Percentiles rank a stretch among this genome's conserved stretches.
These are phyloP conservation scores for Acrocephalus arundinaceus DNA, from an alignment of 2,113 vertebrate species.

Conservation along the genomic window DNA sequence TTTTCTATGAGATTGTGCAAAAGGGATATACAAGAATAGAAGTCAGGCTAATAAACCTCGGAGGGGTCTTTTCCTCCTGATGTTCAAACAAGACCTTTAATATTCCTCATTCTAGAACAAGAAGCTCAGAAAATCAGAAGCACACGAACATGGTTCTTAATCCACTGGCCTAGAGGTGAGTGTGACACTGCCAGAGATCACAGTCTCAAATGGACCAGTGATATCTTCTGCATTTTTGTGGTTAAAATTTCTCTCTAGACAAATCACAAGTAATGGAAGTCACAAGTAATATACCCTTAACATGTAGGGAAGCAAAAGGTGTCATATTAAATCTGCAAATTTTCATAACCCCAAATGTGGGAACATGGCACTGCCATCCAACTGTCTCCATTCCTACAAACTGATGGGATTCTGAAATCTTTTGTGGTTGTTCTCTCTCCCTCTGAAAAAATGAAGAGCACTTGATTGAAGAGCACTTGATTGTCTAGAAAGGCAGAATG, in stretches of 20 bases:
- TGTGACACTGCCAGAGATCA: background rate
- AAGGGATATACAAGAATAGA: background rate
- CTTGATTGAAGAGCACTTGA: background rate
- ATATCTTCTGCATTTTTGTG: background rate
- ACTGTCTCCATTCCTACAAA: fast-evolving
- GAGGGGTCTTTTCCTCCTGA: background rate
- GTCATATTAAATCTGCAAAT: background rate
- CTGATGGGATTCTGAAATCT: background rate
- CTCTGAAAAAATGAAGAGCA: background rate
- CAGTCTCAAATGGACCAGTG: background rate
- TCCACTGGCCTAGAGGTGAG: background rate
- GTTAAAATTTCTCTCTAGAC: background rate
- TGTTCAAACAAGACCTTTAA: background rate
- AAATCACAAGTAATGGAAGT: background rate
- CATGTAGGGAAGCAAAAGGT: background rate
- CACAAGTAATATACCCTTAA: background rate
- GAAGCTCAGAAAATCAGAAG: background rate
- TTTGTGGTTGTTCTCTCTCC: background rate
- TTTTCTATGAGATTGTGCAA: background rate
- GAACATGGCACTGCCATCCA: background rate
- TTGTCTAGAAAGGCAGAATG: background rate
- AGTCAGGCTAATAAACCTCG: background rate
- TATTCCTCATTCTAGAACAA: background rate
- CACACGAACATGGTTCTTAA: background rate
- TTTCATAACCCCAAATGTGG: background rate